These are phyloP conservation scores for Xiphias gladius DNA, from an alignment of 2,113 vertebrate genomes.

Conservation along the genomic window DNA sequence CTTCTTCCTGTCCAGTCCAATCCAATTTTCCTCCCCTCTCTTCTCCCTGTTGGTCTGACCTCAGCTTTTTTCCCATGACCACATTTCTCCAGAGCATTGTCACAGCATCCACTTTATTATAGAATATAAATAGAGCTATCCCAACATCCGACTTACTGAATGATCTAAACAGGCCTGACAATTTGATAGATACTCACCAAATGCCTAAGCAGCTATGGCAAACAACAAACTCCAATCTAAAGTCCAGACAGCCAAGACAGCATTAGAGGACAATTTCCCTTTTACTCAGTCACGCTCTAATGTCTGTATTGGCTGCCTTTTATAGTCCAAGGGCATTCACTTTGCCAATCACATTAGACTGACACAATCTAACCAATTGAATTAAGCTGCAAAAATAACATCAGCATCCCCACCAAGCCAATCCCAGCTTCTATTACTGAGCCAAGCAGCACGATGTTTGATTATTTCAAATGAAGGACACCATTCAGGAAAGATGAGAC, in stretches of 20 bases:
- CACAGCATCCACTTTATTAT: constrained; percentile 46
- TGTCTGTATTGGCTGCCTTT: constrained; percentile 66
- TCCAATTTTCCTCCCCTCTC: constrained; percentile 25
- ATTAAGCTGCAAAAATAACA: constrained; percentile 74
- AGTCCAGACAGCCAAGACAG: constrained; percentile 2
- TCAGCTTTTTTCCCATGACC: constrained; percentile 77
- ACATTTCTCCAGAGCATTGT: constrained; percentile 53
- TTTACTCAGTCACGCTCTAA: constrained; percentile 50
- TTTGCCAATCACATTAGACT: constrained; percentile 74
- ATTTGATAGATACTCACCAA: constrained; percentile 29
- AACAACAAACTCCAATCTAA: constrained; percentile 26
- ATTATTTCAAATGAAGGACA: constrained; percentile 34
- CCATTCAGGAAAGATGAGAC: neutral
- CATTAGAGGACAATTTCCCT: constrained; percentile 50
- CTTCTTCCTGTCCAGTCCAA: constrained; percentile 37
- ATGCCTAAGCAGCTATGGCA: constrained; percentile 37
- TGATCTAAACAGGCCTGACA: constrained; percentile 47
- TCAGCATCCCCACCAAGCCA: constrained; percentile 48
- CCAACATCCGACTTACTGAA: constrained; percentile 28
- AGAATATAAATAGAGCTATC: constrained; percentile 57
- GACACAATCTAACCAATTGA: constrained; percentile 69
- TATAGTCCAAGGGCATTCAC: constrained; percentile 70
- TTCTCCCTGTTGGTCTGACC: constrained; percentile 70
- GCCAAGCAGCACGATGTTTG: neutral
- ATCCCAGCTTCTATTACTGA: constrained; percentile 28